Percentiles rank a stretch among this genome's conserved stretches.
Conservation (phyloP, 2,888 invertebrate species). For the Anoplius nigerrimus region DNA sequence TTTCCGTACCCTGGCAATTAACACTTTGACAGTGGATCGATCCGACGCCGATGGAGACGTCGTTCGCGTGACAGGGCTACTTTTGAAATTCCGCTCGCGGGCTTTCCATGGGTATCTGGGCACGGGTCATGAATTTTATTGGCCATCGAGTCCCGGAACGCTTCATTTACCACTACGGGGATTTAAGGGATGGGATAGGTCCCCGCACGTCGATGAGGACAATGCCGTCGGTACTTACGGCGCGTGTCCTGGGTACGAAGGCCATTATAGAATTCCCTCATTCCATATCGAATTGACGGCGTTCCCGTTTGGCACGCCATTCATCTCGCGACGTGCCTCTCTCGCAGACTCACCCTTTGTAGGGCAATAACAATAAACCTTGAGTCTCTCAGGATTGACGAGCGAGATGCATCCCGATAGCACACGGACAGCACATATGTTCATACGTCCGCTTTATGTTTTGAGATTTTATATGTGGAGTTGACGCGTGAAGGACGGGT, state of each 20-base stretch:
- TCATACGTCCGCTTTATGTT: too few species aligned
- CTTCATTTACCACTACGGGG: slow-evolving; percentile 46
- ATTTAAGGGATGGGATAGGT: slow-evolving; percentile 17
- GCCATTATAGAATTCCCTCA: slow-evolving; percentile 46
- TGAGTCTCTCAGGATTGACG: slow-evolving; percentile 17
- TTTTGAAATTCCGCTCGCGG: slow-evolving; percentile 22
- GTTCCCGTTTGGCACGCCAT: slow-evolving; percentile 19
- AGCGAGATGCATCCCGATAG: background rate
- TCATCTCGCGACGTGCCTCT: slow-evolving; percentile 17
- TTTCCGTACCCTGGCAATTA: background rate
- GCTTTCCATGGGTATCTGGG: slow-evolving; percentile 7
- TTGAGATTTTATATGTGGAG: too few species aligned
- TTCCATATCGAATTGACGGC: slow-evolving; percentile 44
- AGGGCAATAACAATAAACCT: slow-evolving; percentile 28
- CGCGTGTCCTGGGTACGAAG: slow-evolving; percentile 33
- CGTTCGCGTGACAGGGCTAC: slow-evolving; percentile 5
- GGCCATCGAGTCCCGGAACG: slow-evolving; percentile 35
- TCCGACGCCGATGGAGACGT: slow-evolving; percentile 16
- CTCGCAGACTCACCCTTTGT: slow-evolving; percentile 13
- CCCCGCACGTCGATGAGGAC: slow-evolving; percentile 19
- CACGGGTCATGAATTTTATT: slow-evolving; percentile 51
- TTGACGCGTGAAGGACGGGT: too few species aligned
- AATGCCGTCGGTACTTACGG: slow-evolving; percentile 20
- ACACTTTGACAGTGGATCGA: slow-evolving; percentile 20
- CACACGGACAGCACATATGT: too few species aligned